phyloP scores from a whole-genome alignment of 2,888 invertebrate species.

The Portevinia maculata region DNA sequence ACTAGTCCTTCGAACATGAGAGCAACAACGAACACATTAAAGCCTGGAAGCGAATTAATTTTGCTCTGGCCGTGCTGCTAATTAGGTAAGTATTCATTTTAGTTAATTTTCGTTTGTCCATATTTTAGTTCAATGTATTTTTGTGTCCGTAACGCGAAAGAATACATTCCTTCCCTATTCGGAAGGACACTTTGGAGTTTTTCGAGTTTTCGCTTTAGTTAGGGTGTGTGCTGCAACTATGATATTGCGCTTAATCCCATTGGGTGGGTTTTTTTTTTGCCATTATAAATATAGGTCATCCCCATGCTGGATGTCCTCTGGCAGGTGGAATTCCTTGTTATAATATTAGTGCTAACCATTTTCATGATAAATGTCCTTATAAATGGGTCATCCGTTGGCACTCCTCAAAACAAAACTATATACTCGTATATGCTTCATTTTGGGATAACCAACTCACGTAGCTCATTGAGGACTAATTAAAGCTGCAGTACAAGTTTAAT shows the following conservation, averaged over 20 bases:
- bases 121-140: background rate
- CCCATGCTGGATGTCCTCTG: conserved; percentile 39
- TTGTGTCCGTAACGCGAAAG: conserved; percentile 24
- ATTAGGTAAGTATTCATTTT: conserved; percentile 70
- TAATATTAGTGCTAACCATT: conserved; percentile 55
- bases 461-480: conserved; percentile 56
- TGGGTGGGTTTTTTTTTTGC: conserved; percentile 39
- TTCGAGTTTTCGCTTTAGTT: background rate
- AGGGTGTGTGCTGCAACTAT: conserved; percentile 13
- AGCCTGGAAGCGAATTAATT: conserved; percentile 39
- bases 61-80: conserved; percentile 57
- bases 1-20: conserved; percentile 1
- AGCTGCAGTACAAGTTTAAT: conserved; percentile 44
- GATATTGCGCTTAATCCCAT: conserved; percentile 31
- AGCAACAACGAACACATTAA: background rate
- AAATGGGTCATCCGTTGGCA: conserved; percentile 53
- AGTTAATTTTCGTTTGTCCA: conserved; percentile 55
- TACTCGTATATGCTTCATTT: conserved; percentile 39
- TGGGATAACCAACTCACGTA: conserved; percentile 40
- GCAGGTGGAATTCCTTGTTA: conserved; percentile 40
- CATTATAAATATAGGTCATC: conserved; percentile 57
- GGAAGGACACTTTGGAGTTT: conserved; percentile 26
- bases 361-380: conserved; percentile 70
- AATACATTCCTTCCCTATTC: conserved; percentile 26
- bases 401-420: conserved; percentile 43